Evolutionary conservation across 2,797 vertebrate genomes (phyloP), one percentile per base, ranked within the genome.

Genomic region (Liparis tanakae): DNA sequence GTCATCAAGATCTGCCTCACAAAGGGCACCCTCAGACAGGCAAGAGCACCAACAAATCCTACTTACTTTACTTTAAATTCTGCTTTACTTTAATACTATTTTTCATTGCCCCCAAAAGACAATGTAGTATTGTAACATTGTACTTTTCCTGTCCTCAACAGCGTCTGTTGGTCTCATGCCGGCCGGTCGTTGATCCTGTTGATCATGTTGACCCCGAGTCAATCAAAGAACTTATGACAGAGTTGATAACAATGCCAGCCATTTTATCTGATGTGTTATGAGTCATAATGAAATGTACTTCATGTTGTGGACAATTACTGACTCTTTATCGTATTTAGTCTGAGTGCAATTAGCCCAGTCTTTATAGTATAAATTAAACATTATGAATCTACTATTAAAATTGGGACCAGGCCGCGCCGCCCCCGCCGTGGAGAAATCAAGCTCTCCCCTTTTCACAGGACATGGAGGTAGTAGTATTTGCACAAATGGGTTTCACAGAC

Each of bases 1-100:
- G n/a, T n/a, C n/a, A n/a, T n/a, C 33, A 71, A 62, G 39, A 70
- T 82, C 50, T 76, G 12, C 54, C 4, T 79, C n/a, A 77, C 59
- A 8, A 3, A 79, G 20, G 83, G 59, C 9, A 37, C 70, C 54
- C 30, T 82, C 36, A 74, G 22, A 68, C 58, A 85, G 22, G 79
- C 81, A 59, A 30, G n/a, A 55, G 46, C 43, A 70, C 30, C n/a
- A 60, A 34, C 18, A 67, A n/a, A 44, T 14, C 15, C 34, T 14
- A 3, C 5, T 57, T 18, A 10, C 8, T 12, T 41, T 3, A n/a
- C n/a, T 30, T 25, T 36, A 22, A 5, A 22, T 14, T 37, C 67
- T 30, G 20, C 15, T 22, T 46, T 6, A 34, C 18, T n/a, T 71
- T 17, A 36, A n/a, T 1, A 17, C 39, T n/a, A 20, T 25, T 20